These are phyloP conservation scores for Carcina quercana DNA, from an alignment of 2,888 invertebrate genomes.

Conservation along the genomic window DNA sequence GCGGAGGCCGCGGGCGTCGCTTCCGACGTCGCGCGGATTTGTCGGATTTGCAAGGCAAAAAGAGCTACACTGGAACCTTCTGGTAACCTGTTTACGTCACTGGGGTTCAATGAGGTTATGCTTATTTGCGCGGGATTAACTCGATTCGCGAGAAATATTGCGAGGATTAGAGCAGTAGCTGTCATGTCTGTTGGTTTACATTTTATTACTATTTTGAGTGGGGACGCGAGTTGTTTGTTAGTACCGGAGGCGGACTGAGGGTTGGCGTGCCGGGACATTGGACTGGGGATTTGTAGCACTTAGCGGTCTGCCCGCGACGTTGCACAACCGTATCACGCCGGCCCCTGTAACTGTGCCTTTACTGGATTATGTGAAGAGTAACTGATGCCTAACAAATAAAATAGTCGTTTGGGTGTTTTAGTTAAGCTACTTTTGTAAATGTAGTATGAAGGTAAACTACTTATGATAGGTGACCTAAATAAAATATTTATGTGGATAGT, in stretches of 20 bases:
- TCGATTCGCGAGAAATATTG: slow-evolving; percentile 40
- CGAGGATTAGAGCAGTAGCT: slow-evolving; percentile 32
- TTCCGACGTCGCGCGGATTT: slow-evolving; percentile 54
- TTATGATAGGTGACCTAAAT: too few species aligned
- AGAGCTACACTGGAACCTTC: slow-evolving; percentile 24
- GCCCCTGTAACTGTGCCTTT: slow-evolving; percentile 41
- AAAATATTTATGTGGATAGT: too few species aligned
- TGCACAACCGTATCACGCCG: slow-evolving; percentile 57
- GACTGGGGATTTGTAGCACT: slow-evolving; percentile 69
- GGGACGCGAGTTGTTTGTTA: slow-evolving; percentile 23
- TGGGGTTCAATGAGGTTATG: slow-evolving; percentile 24
- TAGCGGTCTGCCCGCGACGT: slow-evolving; percentile 62
- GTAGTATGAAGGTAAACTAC: too few species aligned
- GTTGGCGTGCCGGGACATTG: slow-evolving; percentile 34
- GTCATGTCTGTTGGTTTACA: slow-evolving; percentile 37
- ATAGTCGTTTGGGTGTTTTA: too few species aligned
- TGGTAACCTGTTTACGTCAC: slow-evolving; percentile 37
- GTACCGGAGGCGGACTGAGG: slow-evolving; percentile 36
- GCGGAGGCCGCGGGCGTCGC: slow-evolving; percentile 40
- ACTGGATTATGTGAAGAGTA: slow-evolving; percentile 46
- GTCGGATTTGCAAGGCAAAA: slow-evolving; percentile 49
- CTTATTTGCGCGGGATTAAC: slow-evolving; percentile 33
- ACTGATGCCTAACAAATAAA: neutral
- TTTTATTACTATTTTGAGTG: slow-evolving; percentile 22
- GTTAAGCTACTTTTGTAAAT: too few species aligned